Base-by-base conservation (phyloP, 1,140 invertebrate species). In the Bemisia tabaci region DNA sequence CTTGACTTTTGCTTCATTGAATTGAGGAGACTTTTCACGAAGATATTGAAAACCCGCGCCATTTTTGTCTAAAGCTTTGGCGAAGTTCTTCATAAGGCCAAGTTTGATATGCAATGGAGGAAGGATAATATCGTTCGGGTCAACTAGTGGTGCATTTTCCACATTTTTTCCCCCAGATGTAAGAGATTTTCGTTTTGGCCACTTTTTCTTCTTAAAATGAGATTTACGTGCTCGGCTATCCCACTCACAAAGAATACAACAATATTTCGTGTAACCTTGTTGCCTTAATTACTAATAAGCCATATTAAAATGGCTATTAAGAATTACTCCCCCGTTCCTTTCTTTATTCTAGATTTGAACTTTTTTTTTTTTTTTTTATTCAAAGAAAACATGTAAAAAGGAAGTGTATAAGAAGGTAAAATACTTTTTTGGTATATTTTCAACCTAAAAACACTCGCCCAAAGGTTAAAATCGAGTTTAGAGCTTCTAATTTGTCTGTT, bases 211-310 rank as follows among this genome's bases (percentile, higher is more conserved):
- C n/a, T n/a, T 70, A 67, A 75, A 79, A 70, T 79, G 77, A 24
- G 68, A 23, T 22, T 69, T 21, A 65, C 70, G 69, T 24, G 67
- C 72, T 66, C 78, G 73, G 64, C 76, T 80, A 67, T 79, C 72
- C 76, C 78, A 80, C 62, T 76, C 68, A 68, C 77, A 80, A 22
- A 80, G 65, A 65, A 73, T 76, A 69, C 77, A 79, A 2, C 69
- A 67, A 68, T 72, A 76, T 67, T 81, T 80, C 62, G 75, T 79
- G 70, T 73, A 80, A 17, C 77, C 76, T 27, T 69, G 65, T 71
- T 79, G 77, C n/a, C n/a, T n/a, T n/a, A n/a, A n/a, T n/a, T n/a
- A n/a, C n/a, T n/a, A n/a, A n/a, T n/a, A 33, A 71, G 68, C 21
- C 68, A 67, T n/a, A 71, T 24, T 9, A 69, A 22, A 48, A 69